Percentiles rank a stretch among this genome's conserved stretches.
Evolutionary conservation across 2,113 vertebrate species (phyloP).

Genomic region (Engraulis encrasicolus): DNA sequence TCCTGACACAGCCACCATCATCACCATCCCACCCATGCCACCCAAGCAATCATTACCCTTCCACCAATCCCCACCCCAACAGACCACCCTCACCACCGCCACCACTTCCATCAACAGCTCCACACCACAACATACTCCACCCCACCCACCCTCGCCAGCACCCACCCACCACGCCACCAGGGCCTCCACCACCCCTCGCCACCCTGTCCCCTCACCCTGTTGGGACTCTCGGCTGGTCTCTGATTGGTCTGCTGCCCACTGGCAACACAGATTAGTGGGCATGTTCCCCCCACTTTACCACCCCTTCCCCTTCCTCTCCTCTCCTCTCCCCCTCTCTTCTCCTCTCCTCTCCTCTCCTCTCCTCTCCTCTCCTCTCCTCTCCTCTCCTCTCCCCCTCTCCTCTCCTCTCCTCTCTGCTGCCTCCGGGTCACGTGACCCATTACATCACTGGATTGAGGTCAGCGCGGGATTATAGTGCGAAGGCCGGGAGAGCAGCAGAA

Average conservation of each 20-base stretch:
- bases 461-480: conserved; percentile 73
- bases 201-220: neutral
- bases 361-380: conserved; percentile 13
- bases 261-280: conserved; percentile 36
- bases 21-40: too few relatives aligned
- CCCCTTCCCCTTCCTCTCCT: conserved; percentile 10
- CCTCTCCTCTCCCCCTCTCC: neutral
- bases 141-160: neutral
- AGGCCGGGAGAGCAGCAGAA: conserved; percentile 42
- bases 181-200: neutral
- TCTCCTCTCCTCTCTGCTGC: neutral
- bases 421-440: conserved; percentile 56
- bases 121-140: neutral
- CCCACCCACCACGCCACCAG: neutral
- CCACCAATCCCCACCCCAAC: neutral
- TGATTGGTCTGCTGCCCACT: conserved; percentile 27
- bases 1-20: too few relatives aligned
- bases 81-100: neutral
- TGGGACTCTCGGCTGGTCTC: neutral
- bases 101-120: neutral
- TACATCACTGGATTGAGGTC: conserved; percentile 67
- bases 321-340: neutral
- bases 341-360: conserved; percentile 10
- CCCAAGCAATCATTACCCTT: neutral
- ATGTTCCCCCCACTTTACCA: conserved; percentile 38